Evolutionary conservation across 2,113 vertebrate genomes (phyloP).

Genomic region (Aegithalos caudatus): DNA sequence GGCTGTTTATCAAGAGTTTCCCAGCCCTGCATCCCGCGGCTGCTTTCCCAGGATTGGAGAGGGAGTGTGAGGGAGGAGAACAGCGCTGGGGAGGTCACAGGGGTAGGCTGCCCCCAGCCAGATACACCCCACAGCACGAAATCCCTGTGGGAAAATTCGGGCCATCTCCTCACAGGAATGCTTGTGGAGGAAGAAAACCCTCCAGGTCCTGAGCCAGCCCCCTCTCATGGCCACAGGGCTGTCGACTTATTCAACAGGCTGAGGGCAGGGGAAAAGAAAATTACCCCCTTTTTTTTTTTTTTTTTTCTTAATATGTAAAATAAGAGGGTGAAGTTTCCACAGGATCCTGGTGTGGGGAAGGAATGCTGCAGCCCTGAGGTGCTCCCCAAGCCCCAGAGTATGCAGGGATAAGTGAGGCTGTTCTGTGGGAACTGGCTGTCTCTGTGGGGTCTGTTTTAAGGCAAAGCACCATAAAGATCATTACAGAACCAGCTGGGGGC

Average conservation of each 20-base stretch:
- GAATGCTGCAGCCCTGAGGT: background rate
- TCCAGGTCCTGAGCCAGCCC: background rate
- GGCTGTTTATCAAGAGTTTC: background rate
- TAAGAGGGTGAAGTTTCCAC: background rate
- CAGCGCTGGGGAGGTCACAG: fast-evolving
- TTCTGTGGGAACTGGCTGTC: background rate
- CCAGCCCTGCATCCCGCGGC: fast-evolving
- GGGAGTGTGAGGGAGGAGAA: background rate
- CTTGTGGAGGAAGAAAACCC: background rate
- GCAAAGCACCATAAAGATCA: background rate
- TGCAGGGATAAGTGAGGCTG: background rate
- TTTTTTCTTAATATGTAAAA: background rate
- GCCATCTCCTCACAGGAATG: background rate
- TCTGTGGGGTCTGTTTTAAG: background rate
- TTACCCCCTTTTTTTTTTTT: background rate
- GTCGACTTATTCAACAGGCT: background rate
- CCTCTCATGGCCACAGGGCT: background rate
- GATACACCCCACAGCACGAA: fast-evolving
- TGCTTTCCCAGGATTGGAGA: background rate
- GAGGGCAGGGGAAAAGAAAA: background rate
- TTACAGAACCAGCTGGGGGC: background rate
- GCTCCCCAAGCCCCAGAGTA: fast-evolving
- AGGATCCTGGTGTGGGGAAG: background rate
- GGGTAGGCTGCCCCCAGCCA: background rate
- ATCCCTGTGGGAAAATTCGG: background rate